Percentiles rank a stretch among this genome's conserved stretches.
Conservation (phyloP, 1,140 invertebrate species). For the Drosophila sturtevanti region DNA sequence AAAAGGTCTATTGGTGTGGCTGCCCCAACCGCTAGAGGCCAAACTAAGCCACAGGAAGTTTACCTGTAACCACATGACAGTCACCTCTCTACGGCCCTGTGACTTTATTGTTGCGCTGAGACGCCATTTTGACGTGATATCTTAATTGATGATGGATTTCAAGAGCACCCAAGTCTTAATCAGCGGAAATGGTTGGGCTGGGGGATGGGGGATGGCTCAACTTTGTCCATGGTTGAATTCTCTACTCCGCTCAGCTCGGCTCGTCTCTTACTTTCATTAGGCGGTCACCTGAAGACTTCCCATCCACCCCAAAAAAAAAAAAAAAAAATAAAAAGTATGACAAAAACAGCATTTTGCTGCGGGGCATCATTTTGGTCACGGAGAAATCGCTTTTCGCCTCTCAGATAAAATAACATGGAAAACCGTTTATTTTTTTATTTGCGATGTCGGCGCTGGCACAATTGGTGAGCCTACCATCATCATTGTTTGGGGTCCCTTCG, state of each 20-base stretch:
- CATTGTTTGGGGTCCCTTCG: background rate
- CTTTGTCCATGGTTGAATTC: background rate
- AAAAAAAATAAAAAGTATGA: conserved; percentile 3
- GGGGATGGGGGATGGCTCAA: conserved; percentile 1
- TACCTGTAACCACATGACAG: conserved; percentile 8
- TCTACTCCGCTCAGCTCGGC: background rate
- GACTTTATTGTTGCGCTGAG: conserved; percentile 4
- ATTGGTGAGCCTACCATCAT: conserved; percentile 4
- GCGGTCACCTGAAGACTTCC: conserved; percentile 10
- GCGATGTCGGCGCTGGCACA: conserved; percentile 4
- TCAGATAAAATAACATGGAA: conserved; percentile 25
- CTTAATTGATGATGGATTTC: conserved; percentile 32
- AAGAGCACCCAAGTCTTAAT: conserved; percentile 12
- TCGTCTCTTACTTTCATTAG: conserved; percentile 3
- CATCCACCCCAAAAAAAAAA: too few relatives aligned
- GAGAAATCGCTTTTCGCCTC: conserved; percentile 23
- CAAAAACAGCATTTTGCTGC: background rate
- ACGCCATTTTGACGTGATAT: conserved; percentile 28
- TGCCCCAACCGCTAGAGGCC: background rate
- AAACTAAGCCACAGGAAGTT: conserved; percentile 2
- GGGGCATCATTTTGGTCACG: conserved; percentile 1
- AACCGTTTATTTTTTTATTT: conserved; percentile 26
- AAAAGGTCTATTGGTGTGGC: background rate
- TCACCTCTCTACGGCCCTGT: background rate
- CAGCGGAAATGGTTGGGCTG: conserved; percentile 8